phyloP scores from a whole-genome alignment of 2,113 vertebrate genomes.

The Poeciliopsis occidentalis region DNA sequence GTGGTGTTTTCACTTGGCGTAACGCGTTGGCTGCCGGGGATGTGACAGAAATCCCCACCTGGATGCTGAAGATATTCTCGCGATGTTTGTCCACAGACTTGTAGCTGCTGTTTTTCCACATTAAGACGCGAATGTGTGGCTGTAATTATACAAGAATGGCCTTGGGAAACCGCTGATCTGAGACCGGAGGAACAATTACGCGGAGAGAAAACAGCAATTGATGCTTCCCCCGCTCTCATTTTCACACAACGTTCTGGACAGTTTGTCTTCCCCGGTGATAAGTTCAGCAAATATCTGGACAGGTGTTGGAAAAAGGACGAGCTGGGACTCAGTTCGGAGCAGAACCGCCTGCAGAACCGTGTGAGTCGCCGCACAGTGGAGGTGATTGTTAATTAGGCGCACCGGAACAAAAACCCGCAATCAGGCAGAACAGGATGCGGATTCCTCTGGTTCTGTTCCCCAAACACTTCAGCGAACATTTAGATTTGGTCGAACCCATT shows the following conservation, averaged over 20 bases:
- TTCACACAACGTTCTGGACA: conserved; percentile 11
- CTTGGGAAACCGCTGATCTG: conserved; percentile 45
- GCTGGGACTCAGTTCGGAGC: not conserved
- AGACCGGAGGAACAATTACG: conserved; percentile 51
- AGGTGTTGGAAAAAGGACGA: not conserved
- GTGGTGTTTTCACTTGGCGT: not conserved
- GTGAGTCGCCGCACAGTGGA: too few species aligned
- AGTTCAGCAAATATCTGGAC: conserved; percentile 18
- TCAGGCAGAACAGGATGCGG: not conserved
- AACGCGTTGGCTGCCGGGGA: too few species aligned
- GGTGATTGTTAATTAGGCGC: not conserved
- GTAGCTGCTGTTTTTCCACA: conserved; percentile 25
- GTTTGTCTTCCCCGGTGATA: not conserved
- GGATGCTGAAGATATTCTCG: conserved; percentile 13
- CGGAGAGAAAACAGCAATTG: conserved; percentile 52
- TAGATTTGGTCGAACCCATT: not conserved
- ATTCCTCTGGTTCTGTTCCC: not conserved
- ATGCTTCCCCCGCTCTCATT: conserved; percentile 1
- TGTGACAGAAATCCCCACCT: not conserved
- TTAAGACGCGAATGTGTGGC: conserved; percentile 22
- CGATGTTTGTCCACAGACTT: conserved; percentile 43
- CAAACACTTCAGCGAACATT: not conserved
- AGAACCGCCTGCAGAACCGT: not conserved
- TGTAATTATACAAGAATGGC: conserved; percentile 53
- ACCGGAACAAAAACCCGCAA: too few species aligned